Evolutionary conservation across 2,113 vertebrate genomes (phyloP).

Genomic region (Tangachromis dhanisi): DNA sequence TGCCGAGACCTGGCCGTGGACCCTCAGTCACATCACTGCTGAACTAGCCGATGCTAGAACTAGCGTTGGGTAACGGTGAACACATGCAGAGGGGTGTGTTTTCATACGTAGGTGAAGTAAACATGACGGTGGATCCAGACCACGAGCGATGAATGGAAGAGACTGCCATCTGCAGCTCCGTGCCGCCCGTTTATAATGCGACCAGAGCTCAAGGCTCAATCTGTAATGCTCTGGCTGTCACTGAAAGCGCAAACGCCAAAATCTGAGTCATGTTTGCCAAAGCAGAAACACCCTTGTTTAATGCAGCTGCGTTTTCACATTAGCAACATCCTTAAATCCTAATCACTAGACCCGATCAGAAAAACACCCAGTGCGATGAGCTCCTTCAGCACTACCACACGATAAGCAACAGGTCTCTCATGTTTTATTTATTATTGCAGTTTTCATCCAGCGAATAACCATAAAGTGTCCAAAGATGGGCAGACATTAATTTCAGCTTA

Average conservation of each 20-base stretch:
- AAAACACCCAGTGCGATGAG: background rate
- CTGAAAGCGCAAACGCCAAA: background rate
- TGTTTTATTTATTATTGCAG: background rate
- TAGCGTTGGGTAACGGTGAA: slow-evolving; percentile 17
- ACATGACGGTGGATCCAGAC: background rate
- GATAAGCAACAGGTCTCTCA: background rate
- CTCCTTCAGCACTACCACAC: background rate
- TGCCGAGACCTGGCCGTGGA: slow-evolving; percentile 29
- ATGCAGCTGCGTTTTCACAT: background rate
- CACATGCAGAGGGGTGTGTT: slow-evolving; percentile 24
- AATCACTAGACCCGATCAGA: background rate
- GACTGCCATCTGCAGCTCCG: background rate
- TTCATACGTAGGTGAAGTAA: slow-evolving; percentile 1
- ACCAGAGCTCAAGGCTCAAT: background rate
- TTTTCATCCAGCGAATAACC: background rate
- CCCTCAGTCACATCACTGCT: slow-evolving; percentile 35
- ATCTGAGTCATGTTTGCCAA: slow-evolving; percentile 8
- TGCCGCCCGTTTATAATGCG: background rate
- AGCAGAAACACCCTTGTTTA: background rate
- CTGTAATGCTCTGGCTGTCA: background rate
- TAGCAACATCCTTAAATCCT: background rate
- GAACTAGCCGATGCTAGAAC: background rate
- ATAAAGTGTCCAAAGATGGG: background rate
- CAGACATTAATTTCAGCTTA: background rate
- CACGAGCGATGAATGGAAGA: background rate